Conservation (phyloP, 2,888 invertebrate genomes). For the Xestia rhomboidea region DNA sequence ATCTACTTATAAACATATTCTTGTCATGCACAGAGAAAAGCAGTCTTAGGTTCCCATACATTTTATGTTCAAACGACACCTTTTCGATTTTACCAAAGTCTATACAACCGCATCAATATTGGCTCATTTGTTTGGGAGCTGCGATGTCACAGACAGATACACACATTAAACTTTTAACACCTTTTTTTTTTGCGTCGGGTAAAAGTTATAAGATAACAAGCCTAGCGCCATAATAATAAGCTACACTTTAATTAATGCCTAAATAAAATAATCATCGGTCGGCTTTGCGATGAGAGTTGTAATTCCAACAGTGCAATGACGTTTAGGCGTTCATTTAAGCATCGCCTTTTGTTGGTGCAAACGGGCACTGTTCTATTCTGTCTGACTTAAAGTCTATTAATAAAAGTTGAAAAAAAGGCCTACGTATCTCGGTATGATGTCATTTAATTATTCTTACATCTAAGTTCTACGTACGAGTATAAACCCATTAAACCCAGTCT, state of each 20-base stretch:
- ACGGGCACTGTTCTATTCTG: not conserved
- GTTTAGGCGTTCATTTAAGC: not conserved
- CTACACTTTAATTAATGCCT: not conserved
- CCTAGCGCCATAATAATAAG: not conserved
- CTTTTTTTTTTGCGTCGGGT: not conserved
- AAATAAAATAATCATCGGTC: not conserved
- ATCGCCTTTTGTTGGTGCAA: not conserved
- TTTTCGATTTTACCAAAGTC: not conserved
- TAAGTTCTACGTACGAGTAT: not conserved
- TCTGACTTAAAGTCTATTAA: not conserved
- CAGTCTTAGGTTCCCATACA: not conserved
- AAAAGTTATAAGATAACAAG: not conserved
- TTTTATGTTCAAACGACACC: not conserved
- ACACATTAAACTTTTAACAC: not conserved
- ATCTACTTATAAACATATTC: not conserved
- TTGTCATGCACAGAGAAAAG: slow-evolving; percentile 4
- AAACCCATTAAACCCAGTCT: not conserved
- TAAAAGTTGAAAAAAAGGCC: not conserved
- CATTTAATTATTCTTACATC: not conserved
- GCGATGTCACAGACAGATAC: not conserved
- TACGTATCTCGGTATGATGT: not conserved
- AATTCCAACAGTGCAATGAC: no score
- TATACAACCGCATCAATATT: not conserved
- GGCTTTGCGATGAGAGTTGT: not conserved
- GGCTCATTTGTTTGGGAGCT: not conserved